A percentile compares a stretch with the other conserved stretches of the same genome.
Conservation (phyloP, 2,113 vertebrate genomes). For the Ceuthmochares aereus region DNA sequence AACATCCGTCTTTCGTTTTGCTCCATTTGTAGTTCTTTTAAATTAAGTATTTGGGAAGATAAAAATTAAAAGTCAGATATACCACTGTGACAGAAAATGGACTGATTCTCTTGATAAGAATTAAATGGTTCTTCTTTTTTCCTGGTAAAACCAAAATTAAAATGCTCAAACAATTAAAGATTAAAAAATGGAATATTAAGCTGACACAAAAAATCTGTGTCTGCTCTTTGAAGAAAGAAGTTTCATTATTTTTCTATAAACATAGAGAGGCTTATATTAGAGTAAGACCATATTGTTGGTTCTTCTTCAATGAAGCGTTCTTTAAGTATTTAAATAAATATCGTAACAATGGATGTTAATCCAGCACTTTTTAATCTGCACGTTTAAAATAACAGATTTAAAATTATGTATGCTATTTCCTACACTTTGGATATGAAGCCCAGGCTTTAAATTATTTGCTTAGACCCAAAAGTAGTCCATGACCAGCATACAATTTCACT, state of each 20-base stretch:
- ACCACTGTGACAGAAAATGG: neutral
- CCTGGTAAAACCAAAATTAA: neutral
- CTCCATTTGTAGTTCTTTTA: constrained; percentile 45
- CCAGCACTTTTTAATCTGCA: neutral
- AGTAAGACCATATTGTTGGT: neutral
- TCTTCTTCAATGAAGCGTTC: neutral
- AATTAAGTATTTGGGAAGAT: constrained; percentile 34
- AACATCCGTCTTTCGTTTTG: constrained; percentile 1
- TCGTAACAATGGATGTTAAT: neutral
- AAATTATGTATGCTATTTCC: neutral
- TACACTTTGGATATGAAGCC: neutral
- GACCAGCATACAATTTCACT: neutral
- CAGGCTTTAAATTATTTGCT: neutral
- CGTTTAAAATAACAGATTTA: neutral
- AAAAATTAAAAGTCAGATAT: neutral
- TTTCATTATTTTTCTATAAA: neutral
- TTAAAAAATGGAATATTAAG: neutral
- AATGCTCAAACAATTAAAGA: neutral
- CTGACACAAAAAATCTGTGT: neutral
- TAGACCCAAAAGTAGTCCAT: neutral
- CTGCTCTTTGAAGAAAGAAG: neutral
- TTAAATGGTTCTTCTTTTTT: neutral
- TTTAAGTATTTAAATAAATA: neutral
- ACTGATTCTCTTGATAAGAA: neutral
- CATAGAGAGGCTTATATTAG: neutral